Evolutionary conservation across 1,140 invertebrate species (phyloP), one percentile per base, ranked within the genome.

Genomic region (Thalassaphorura encarpata): DNA sequence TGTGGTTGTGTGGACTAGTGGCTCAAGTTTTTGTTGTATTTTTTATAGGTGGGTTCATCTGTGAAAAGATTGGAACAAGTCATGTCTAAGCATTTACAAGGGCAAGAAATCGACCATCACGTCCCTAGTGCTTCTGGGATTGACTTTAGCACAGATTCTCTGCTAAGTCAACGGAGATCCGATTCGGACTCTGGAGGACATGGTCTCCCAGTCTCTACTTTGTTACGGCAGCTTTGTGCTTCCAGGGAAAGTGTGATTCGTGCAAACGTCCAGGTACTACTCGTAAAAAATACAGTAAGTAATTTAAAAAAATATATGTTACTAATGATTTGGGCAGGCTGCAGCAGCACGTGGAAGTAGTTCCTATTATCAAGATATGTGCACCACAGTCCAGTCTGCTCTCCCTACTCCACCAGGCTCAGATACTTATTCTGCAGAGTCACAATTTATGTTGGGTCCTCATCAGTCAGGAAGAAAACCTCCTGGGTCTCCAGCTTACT

Each of bases 221-320:
- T 95, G 2, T 71, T 95, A 0, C 77, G 91, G 3, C 89, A 93
- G 69, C 74, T 96, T 0, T 95, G 95, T 70, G 89, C 87, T 5
- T 95, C 89, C 67, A 76, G 92, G 28, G 92, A 96, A 70, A 93
- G 89, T 67, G 92, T 96, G 1, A 96, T 96, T 63, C 76, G 91
- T 21, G 87, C 87, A 15, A 89, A 87, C 67, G 84, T 88, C n/a
- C 83, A 85, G 59, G 83, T 84, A 16, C 26, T 51, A n/a, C 15
- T 42, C n/a, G n/a, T n/a, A n/a, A n/a, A n/a, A n/a, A n/a, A n/a
- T n/a, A n/a, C n/a, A n/a, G n/a, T n/a, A n/a, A n/a, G n/a, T n/a
- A n/a, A n/a, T n/a, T n/a, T n/a, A n/a, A n/a, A n/a, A n/a, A n/a
- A n/a, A n/a, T n/a, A n/a, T n/a, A n/a, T n/a, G n/a, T n/a, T n/a